These are phyloP conservation scores for Aleadryas rufinucha DNA, from an alignment of 2,113 vertebrate genomes.

Conservation along the genomic window DNA sequence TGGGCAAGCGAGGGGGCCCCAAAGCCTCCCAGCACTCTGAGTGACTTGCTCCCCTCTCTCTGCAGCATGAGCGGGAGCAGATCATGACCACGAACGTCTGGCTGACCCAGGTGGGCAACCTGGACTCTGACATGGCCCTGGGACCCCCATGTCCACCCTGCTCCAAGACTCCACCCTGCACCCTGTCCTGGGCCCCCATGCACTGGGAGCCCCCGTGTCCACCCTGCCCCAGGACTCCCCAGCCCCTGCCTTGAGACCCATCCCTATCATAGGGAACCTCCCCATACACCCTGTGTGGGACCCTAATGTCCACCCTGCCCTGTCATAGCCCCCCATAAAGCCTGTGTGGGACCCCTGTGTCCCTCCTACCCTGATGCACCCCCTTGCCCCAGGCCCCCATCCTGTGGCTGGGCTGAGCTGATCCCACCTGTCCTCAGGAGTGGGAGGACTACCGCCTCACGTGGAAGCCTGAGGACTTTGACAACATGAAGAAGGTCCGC, in stretches of 20 bases:
- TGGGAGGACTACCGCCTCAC: constrained; percentile 97
- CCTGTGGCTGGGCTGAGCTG: background rate
- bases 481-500: constrained; percentile 95
- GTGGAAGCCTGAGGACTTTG: constrained; percentile 93
- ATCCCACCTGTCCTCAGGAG: constrained; percentile 74
- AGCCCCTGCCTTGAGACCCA: background rate
- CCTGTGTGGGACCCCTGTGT: background rate
- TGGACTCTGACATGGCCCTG: accelerated
- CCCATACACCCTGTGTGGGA: background rate
- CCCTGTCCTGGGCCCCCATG: background rate
- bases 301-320: background rate
- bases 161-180: background rate
- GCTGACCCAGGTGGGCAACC: constrained; percentile 86
- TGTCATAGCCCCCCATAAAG: too few species aligned
- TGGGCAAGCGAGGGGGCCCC: accelerated
- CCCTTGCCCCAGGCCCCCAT: background rate
- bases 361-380: background rate
- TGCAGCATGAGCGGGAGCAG: constrained; percentile 90
- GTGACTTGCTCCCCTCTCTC: background rate
- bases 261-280: background rate
- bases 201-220: too few species aligned
- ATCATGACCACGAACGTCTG: constrained; percentile 96
- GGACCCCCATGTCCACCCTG: background rate
- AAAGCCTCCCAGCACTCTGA: too few species aligned
- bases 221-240: too few species aligned